These are phyloP conservation scores for Osedax frankpressi DNA, from an alignment of 2,888 invertebrate species.

Conservation along the genomic window DNA sequence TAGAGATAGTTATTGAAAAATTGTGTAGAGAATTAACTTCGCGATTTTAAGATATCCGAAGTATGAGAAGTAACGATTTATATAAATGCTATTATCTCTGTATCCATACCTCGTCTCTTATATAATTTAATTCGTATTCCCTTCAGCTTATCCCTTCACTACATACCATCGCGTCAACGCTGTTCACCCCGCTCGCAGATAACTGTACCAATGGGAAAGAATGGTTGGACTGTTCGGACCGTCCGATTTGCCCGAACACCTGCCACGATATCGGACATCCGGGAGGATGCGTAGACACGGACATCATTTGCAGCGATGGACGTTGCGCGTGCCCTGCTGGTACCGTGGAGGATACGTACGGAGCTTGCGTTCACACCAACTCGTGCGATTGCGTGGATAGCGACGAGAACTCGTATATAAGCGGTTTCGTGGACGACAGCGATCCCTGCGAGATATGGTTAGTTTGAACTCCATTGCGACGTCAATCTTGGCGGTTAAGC, in stretches of 20 bases:
- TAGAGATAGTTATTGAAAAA: too few relatives aligned
- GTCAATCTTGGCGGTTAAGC: background rate
- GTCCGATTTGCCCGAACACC: background rate
- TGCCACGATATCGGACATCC: slow-evolving; percentile 10
- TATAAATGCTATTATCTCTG: too few relatives aligned
- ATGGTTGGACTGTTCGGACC: background rate
- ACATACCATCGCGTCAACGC: too few relatives aligned
- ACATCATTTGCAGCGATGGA: background rate
- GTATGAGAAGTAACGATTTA: too few relatives aligned
- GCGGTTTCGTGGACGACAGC: slow-evolving; percentile 8
- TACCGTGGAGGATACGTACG: background rate
- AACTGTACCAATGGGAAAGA: slow-evolving; percentile 5
- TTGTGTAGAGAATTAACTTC: too few relatives aligned
- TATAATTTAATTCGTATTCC: too few relatives aligned
- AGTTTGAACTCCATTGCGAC: background rate
- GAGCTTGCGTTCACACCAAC: background rate
- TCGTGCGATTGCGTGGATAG: background rate
- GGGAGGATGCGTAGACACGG: slow-evolving; percentile 2
- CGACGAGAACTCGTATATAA: background rate
- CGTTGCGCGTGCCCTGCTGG: background rate
- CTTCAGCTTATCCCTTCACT: too few relatives aligned
- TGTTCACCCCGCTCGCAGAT: background rate
- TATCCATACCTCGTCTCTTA: too few relatives aligned
- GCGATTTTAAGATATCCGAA: too few relatives aligned
- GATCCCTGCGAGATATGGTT: slow-evolving; percentile 1